Evolutionary conservation across 2,888 invertebrate species (phyloP), one percentile per base, ranked within the genome.

Genomic region (Phaedon cochleariae): DNA sequence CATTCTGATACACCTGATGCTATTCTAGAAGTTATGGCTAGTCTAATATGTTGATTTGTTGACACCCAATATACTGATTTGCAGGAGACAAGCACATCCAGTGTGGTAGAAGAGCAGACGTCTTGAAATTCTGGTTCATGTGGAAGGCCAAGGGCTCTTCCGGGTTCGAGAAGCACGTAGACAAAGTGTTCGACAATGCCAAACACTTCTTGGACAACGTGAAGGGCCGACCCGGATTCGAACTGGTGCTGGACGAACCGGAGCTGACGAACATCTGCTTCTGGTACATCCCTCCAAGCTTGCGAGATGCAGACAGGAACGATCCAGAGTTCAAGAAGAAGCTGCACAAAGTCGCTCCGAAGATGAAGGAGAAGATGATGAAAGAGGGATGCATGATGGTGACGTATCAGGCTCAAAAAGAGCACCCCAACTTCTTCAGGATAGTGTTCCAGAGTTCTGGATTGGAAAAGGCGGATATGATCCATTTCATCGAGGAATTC

Each of bases 111-210:
- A 89, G 96, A 74, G 97, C 96, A 1, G 98, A 98, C 81, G 95
- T 97, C 9, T 88, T 97, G 68, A 98, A 98, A 83, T 93, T 98
- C 82, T 98, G 98, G 98, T 92, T 96, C 80, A 96, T 97, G 95
- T 98, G 98, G 98, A 95, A 97, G 79, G 96, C 97, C 4, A 97
- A 97, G 83, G 94, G 95, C 0, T 90, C 89, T 0, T 84, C 85
- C 51, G 95, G 95, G 0, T 86, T 95, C 29, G 92, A 92, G 74
- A 87, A 87, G 60, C 95, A 95, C 78, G 87, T 95, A 21, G 90
- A 95, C 73, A 89, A 88, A 64, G 86, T 94, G 0, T 94, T 95
- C 78, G 90, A 91, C 64, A 90, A 92, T 78, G 89, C 94, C 0
- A 86, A 87, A 68, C 92, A 87, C 79, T 93, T 94, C 79, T 86